These are phyloP conservation scores for Daktulosphaira vitifoliae DNA, from an alignment of 1,140 invertebrate genomes.

Conservation along the genomic window DNA sequence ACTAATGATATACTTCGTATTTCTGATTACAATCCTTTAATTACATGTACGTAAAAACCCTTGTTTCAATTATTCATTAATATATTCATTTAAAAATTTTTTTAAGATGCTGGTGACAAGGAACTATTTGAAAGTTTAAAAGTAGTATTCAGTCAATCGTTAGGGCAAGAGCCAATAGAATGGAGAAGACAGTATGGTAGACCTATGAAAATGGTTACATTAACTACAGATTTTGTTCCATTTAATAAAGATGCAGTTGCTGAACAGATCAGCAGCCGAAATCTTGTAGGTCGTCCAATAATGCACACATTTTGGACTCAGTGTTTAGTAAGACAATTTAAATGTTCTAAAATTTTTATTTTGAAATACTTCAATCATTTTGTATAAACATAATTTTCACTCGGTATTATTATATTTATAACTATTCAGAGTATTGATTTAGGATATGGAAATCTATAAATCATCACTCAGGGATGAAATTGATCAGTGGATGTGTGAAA, in stretches of 20 bases:
- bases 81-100: background rate
- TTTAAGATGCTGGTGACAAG: conserved; percentile 76
- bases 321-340: conserved; percentile 56
- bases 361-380: conserved; percentile 6
- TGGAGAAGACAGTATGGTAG: conserved; percentile 79
- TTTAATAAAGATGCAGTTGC: conserved; percentile 63
- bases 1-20: conserved; percentile 1
- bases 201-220: conserved; percentile 68
- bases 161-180: conserved; percentile 77
- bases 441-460: conserved; percentile 91
- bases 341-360: too few relatives aligned
- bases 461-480: conserved; percentile 75
- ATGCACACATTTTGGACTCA: conserved; percentile 94
- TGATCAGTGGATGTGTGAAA: conserved; percentile 71
- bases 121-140: conserved; percentile 76
- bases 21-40: conserved; percentile 34
- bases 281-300: conserved; percentile 74
- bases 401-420: conserved; percentile 15
- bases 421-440: conserved; percentile 38
- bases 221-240: conserved; percentile 75
- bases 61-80: background rate
- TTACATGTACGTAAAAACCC: conserved; percentile 30
- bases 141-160: conserved; percentile 60
- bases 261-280: conserved; percentile 56
- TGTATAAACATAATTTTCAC: conserved; percentile 10